These are phyloP conservation scores for Labia minor DNA, from an alignment of 2,888 invertebrate species.

Conservation along the genomic window DNA sequence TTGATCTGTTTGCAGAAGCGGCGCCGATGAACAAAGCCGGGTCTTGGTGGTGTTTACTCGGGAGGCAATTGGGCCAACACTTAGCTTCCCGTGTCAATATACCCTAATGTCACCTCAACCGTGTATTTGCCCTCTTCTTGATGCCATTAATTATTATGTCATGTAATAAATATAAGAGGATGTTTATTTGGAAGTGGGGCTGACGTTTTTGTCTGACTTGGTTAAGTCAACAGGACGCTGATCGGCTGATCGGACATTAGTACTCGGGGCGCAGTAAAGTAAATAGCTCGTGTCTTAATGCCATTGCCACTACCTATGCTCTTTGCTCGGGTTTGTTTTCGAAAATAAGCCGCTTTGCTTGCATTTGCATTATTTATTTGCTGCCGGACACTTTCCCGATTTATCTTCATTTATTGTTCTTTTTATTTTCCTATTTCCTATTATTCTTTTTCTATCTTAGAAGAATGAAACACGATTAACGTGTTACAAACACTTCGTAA, in stretches of 20 bases:
- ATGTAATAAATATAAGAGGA: constrained; percentile 13
- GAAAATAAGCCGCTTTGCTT: too few species aligned
- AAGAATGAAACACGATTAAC: too few species aligned
- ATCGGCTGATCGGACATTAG: background rate
- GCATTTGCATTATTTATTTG: too few species aligned
- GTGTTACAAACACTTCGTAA: too few species aligned
- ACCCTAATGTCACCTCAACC: background rate
- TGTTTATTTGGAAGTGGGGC: background rate
- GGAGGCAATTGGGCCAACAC: constrained; percentile 13
- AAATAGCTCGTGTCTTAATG: background rate
- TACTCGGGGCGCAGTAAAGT: background rate
- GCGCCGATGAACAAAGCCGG: constrained; percentile 2
- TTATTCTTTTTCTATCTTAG: too few species aligned
- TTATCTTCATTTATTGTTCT: too few species aligned
- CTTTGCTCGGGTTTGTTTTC: too few species aligned
- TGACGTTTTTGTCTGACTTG: background rate
- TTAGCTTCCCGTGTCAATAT: constrained; percentile 7
- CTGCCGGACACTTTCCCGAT: too few species aligned
- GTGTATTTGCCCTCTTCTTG: background rate
- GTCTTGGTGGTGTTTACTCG: background rate
- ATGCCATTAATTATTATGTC: constrained; percentile 13
- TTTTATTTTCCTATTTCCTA: too few species aligned
- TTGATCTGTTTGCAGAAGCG: constrained; percentile 7
- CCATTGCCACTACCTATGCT: too few species aligned
- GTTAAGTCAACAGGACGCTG: background rate